A percentile compares a stretch with the other conserved stretches of the same genome.
Conservation (phyloP, 2,888 invertebrate species). For the Hirtodrosophila trivittata region DNA sequence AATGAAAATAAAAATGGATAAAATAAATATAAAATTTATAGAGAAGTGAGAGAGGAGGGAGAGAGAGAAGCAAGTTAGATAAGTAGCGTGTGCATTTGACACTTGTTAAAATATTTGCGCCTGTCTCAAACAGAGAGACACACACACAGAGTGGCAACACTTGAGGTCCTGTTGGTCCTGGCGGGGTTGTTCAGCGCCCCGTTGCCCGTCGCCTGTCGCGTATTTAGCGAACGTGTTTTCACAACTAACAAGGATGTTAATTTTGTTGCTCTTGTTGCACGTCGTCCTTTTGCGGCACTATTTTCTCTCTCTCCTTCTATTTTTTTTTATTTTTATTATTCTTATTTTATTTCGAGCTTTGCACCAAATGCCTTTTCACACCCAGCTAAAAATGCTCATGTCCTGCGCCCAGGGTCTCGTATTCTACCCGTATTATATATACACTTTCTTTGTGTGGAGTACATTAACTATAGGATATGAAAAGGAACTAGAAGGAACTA, state of each 20-base stretch:
- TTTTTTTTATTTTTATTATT: slow-evolving; percentile 47
- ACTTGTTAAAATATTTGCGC: slow-evolving; percentile 84
- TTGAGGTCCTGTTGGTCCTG: slow-evolving; percentile 48
- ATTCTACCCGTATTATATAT: slow-evolving; percentile 33
- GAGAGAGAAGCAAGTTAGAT: slow-evolving; percentile 54
- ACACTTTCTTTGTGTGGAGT: slow-evolving; percentile 17
- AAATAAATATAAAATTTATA: slow-evolving; percentile 10
- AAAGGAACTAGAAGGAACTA: too few species aligned
- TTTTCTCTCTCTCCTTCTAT: slow-evolving; percentile 37
- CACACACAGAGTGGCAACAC: slow-evolving; percentile 33
- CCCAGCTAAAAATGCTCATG: slow-evolving; percentile 68
- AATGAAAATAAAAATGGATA: slow-evolving; percentile 28
- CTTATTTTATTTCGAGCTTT: slow-evolving; percentile 68
- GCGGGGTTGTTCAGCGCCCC: slow-evolving; percentile 46
- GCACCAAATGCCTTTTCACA: slow-evolving; percentile 75
- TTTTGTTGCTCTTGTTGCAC: slow-evolving; percentile 64
- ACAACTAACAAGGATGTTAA: slow-evolving; percentile 82
- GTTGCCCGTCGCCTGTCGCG: slow-evolving; percentile 52
- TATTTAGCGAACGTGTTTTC: slow-evolving; percentile 81
- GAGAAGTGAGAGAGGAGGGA: too few species aligned
- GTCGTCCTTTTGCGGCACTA: slow-evolving; percentile 53
- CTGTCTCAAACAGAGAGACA: slow-evolving; percentile 59
- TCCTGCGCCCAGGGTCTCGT: slow-evolving; percentile 52
- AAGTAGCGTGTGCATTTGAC: slow-evolving; percentile 85
- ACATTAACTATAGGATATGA: background rate